phyloP scores from a whole-genome alignment of 30 jellyfish, hydroid and myxozoan genomes.

The Aurelia aurita region DNA sequence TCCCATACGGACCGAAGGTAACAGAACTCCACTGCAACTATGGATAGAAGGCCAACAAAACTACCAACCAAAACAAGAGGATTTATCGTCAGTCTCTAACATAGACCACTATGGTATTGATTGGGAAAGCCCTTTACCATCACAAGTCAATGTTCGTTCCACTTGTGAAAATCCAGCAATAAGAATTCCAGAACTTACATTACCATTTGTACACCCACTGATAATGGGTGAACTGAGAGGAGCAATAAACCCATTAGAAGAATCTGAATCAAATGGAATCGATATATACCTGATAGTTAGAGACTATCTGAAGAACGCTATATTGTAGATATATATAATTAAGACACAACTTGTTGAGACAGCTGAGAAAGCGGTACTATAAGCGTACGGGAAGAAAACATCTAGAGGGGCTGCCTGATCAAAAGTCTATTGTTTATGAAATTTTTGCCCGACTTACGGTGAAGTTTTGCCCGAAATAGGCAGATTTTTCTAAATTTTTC shows the following conservation, averaged over 20 bases:
- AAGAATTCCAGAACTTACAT: conserved; percentile 30
- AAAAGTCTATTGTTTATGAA: no score
- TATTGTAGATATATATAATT: neutral
- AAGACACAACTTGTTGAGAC: no score
- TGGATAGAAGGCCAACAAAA: conserved; percentile 23
- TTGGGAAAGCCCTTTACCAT: conserved; percentile 43
- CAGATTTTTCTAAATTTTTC: no score
- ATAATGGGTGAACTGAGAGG: neutral
- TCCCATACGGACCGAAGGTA: conserved; percentile 34
- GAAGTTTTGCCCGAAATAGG: no score
- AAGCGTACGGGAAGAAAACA: no score
- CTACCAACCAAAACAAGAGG: neutral
- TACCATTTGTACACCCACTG: neutral
- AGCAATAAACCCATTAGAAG: neutral
- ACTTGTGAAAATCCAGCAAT: conserved; percentile 17
- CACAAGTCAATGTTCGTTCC: neutral
- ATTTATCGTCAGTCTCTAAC: neutral
- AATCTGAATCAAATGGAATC: neutral
- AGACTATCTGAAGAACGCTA: neutral
- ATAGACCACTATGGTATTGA: conserved; percentile 27
- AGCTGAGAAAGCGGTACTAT: no score
- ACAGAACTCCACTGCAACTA: conserved; percentile 39
- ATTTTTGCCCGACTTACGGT: no score
- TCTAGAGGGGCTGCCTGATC: no score
- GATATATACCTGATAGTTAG: neutral